Percentiles rank a stretch among this genome's conserved stretches.
These are phyloP conservation scores for Petaurus breviceps DNA, from an alignment of 2,113 vertebrate genomes.

Conservation along the genomic window DNA sequence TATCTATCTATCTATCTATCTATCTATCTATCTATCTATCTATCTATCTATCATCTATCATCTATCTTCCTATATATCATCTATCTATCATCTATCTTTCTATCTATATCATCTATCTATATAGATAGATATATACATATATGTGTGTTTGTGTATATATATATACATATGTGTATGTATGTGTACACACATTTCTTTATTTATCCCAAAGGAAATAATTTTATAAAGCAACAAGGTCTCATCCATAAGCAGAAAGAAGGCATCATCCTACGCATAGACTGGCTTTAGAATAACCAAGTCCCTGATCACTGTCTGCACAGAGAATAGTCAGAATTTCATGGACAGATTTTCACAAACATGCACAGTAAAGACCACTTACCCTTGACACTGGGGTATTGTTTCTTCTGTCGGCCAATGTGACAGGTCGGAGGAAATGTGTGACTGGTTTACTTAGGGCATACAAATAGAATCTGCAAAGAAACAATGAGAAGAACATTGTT, in stretches of 20 bases:
- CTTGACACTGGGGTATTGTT: slow-evolving; percentile 20
- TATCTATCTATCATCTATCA: too few species aligned
- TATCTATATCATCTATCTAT: too few species aligned
- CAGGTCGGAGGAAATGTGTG: neutral
- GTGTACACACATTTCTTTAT: too few species aligned
- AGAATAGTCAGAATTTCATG: slow-evolving; percentile 41
- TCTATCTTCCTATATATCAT: too few species aligned
- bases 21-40: too few species aligned
- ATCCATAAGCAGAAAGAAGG: slow-evolving; percentile 36
- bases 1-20: too few species aligned
- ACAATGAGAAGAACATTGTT: slow-evolving; percentile 45
- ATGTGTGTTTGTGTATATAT: too few species aligned
- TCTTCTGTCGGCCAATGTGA: slow-evolving; percentile 38
- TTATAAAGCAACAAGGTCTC: slow-evolving; percentile 17
- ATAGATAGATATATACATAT: too few species aligned
- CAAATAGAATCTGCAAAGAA: slow-evolving; percentile 28
- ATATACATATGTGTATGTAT: too few species aligned
- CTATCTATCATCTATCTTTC: too few species aligned
- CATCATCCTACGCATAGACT: slow-evolving; percentile 35
- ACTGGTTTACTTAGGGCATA: slow-evolving; percentile 32
- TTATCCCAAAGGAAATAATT: neutral
- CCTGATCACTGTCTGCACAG: slow-evolving; percentile 41
- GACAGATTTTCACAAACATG: slow-evolving; percentile 15
- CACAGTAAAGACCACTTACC: neutral
- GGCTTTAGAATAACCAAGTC: neutral